phyloP scores from a whole-genome alignment of 2,888 invertebrate genomes.

The Polymixis flavicincta region DNA sequence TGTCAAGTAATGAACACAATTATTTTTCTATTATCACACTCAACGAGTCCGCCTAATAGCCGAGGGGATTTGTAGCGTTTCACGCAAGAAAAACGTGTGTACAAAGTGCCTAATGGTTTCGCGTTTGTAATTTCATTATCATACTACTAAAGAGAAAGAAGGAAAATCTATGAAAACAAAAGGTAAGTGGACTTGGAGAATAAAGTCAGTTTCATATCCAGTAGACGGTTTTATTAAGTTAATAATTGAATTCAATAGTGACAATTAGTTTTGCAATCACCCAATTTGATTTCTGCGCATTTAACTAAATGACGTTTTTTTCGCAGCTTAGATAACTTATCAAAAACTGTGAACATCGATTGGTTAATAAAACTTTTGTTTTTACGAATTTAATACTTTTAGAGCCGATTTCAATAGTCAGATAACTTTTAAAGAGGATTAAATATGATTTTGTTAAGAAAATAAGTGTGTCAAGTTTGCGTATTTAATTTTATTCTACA shows the following conservation, averaged over 20 bases:
- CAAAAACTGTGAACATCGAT: not conserved
- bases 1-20: too few species aligned
- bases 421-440: not conserved
- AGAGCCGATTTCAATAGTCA: not conserved
- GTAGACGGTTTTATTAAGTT: conserved; percentile 2
- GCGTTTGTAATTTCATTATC: conserved; percentile 22
- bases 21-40: too few species aligned
- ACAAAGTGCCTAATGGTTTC: not conserved
- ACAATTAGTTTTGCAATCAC: not conserved
- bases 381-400: not conserved
- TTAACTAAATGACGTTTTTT: not conserved
- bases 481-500: not conserved
- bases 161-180: conserved; percentile 8
- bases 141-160: conserved; percentile 1
- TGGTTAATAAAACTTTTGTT: not conserved
- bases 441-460: not conserved
- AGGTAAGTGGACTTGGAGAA: not conserved
- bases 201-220: not conserved
- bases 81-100: too few species aligned
- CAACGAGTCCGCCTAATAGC: too few species aligned
- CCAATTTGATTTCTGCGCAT: not conserved
- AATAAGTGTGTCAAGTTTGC: not conserved
- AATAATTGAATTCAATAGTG: not conserved
- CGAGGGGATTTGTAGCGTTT: too few species aligned
- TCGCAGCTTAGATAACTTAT: not conserved